These are phyloP conservation scores for Drosophila rellima DNA, from an alignment of 2,888 invertebrate genomes.

Conservation along the genomic window DNA sequence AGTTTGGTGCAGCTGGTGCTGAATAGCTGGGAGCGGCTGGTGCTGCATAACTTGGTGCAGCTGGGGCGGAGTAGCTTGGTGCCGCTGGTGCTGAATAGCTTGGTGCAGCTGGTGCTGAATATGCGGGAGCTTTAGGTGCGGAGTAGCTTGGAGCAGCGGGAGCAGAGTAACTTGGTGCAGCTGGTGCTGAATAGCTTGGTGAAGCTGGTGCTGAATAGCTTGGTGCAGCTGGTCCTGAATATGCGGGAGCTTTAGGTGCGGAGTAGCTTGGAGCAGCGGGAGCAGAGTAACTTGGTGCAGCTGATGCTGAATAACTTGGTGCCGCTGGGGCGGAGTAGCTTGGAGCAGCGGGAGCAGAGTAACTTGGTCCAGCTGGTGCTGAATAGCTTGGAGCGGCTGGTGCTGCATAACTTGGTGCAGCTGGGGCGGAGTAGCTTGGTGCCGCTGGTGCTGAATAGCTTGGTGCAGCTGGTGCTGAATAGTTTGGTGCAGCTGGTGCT, in stretches of 20 bases:
- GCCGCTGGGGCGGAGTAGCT: constrained; percentile 23
- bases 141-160: constrained; percentile 29
- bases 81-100: constrained; percentile 38
- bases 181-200: constrained; percentile 48
- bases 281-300: constrained; percentile 34
- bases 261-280: constrained; percentile 17
- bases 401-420: constrained; percentile 40
- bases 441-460: constrained; percentile 20
- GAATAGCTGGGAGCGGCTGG: constrained; percentile 15
- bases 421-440: constrained; percentile 21
- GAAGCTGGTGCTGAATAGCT: constrained; percentile 41
- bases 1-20: constrained; percentile 14
- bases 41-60: constrained; percentile 15
- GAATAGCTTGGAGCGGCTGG: constrained; percentile 26
- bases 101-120: constrained; percentile 28
- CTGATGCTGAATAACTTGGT: constrained; percentile 32
- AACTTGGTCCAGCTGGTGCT: constrained; percentile 3
- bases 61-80: constrained; percentile 27
- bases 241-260: too few relatives aligned
- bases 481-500: constrained; percentile 21
- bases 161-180: constrained; percentile 20
- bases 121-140: constrained; percentile 37
- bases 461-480: constrained; percentile 27
- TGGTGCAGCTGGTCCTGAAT: constrained; percentile 19
- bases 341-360: constrained; percentile 18